Conservation (phyloP, 2,888 invertebrate genomes). For the Charanyca ferruginea region DNA sequence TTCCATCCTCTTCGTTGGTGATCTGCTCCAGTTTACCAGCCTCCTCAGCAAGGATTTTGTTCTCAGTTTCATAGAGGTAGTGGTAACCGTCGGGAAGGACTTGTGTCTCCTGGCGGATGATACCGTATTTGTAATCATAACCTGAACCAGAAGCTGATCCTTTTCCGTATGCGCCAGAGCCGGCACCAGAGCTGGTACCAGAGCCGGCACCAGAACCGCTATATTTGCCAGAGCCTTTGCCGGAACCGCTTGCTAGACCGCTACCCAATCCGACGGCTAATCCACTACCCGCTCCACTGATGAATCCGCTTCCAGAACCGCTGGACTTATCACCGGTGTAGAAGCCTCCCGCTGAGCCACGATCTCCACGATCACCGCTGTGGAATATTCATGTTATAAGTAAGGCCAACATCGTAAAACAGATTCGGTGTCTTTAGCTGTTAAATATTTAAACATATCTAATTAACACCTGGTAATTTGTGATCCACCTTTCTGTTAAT, state of each 20-base stretch:
- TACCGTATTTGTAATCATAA: constrained; percentile 85
- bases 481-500: constrained; percentile 5
- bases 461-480: constrained; percentile 29
- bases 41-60: constrained; percentile 87
- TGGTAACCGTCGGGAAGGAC: constrained; percentile 83
- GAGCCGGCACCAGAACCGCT: constrained; percentile 23
- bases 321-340: constrained; percentile 61
- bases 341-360: constrained; percentile 72
- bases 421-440: constrained; percentile 28
- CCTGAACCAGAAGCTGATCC: constrained; percentile 40
- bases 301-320: constrained; percentile 43
- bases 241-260: constrained; percentile 9
- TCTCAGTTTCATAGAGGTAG: constrained; percentile 88
- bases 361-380: constrained; percentile 70
- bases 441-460: constrained; percentile 39
- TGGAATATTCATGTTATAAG: constrained; percentile 26
- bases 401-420: constrained; percentile 31
- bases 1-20: constrained; percentile 75
- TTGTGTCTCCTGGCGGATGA: constrained; percentile 85
- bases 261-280: not conserved
- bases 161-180: constrained; percentile 44
- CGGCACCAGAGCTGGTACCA: constrained; percentile 56
- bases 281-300: constrained; percentile 6
- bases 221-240: constrained; percentile 2
- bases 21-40: constrained; percentile 81